Evolutionary conservation across 2,888 invertebrate genomes (phyloP), one percentile per base, ranked within the genome.

Genomic region (Crossocerus cetratus): DNA sequence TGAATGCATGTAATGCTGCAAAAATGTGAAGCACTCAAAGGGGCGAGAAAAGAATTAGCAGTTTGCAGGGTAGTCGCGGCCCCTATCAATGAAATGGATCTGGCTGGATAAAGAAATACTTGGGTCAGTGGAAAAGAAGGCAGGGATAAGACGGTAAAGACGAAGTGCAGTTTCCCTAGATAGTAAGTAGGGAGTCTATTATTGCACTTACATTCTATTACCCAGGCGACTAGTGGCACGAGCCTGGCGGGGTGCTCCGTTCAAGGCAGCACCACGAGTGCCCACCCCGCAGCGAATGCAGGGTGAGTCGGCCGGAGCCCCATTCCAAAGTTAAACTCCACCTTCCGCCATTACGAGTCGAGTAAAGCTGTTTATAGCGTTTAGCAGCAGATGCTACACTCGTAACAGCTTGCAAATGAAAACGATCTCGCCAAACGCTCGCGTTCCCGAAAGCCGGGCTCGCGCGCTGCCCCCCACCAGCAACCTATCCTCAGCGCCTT

Each of bases 341-440:
- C 83, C 76, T 76, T 79, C 80, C 77, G 82, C 83, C 80, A 81
- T 86, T 86, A 84, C 83, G 83, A 85, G 82, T 77, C 74, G 78
- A 84, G 83, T 78, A 83, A 83, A 86, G 80, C 84, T 86, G 87
- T 87, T 87, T 85, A 87, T 86, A 81, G 84, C 84, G 80, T 85
- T 87, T 86, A 85, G 82, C 80, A 79, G 84, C 87, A 87, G 87
- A 87, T 87, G 86, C 83, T 86, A 80, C 86, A 83, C 83, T 80
- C 82, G 87, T 86, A 86, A 86, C 86, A 86, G 84, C 86, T 87
- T 87, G 86, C 85, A 87, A 86, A 84, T 85, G 84, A 85, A 85
- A 84, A 85, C 83, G 82, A 84, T 86, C 79, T 70, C 72, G 63
- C 76, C 49, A 16, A 16, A 62, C 55, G 60, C 69, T 60, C 64